phyloP scores from a whole-genome alignment of 1,140 invertebrate species.

The Euwallacea fornicatus region DNA sequence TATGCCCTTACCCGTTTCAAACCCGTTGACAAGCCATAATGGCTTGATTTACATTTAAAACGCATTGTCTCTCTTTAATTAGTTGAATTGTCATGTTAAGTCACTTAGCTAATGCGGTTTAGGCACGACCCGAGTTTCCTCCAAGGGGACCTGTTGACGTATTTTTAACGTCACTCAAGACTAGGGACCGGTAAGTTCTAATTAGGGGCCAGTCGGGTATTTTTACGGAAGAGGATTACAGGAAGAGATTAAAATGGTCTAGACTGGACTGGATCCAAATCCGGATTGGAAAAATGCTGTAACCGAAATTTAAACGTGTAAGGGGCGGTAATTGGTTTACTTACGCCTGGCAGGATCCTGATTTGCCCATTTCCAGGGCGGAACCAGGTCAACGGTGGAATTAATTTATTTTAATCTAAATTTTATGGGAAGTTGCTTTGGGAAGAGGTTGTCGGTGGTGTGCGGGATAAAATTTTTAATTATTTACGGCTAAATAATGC shows the following conservation, averaged over 20 bases:
- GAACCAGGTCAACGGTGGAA: not conserved
- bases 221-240: too few relatives aligned
- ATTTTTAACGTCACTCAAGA: not conserved
- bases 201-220: too few relatives aligned
- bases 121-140: not conserved
- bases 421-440: not conserved
- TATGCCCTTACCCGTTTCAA: conserved; percentile 29
- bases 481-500: too few relatives aligned
- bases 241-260: too few relatives aligned
- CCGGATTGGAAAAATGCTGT: conserved; percentile 17
- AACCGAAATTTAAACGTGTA: conserved; percentile 13
- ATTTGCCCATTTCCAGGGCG: conserved; percentile 2
- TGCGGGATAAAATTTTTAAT: too few relatives aligned
- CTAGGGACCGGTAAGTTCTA: too few relatives aligned
- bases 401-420: conserved; percentile 4
- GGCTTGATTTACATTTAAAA: conserved; percentile 31
- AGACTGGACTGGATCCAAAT: not conserved
- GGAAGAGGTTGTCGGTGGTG: not conserved
- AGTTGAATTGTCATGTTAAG: conserved; percentile 29
- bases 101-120: conserved; percentile 22
- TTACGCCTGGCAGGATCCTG: conserved; percentile 9
- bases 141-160: not conserved
- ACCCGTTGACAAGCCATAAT: conserved; percentile 26
- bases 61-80: conserved; percentile 28
- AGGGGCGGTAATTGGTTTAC: conserved; percentile 16